These are phyloP conservation scores for Dicaeum eximium DNA, from an alignment of 2,113 vertebrate species.

Conservation along the genomic window DNA sequence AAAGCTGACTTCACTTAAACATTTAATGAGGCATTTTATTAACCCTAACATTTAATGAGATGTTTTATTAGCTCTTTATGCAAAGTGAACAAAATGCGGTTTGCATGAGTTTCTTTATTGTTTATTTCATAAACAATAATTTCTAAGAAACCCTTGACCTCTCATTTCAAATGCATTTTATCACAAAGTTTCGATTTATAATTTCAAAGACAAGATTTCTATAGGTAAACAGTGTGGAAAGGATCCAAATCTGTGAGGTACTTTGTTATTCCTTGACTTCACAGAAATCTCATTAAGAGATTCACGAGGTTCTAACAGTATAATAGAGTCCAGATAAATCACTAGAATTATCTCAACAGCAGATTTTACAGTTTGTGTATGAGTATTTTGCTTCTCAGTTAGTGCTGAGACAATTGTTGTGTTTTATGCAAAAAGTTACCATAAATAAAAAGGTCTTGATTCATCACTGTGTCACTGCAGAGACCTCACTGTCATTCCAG, in stretches of 20 bases:
- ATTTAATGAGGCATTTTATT: neutral
- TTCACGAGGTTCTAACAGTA: neutral
- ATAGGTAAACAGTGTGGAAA: neutral
- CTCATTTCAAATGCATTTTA: neutral
- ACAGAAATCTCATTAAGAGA: neutral
- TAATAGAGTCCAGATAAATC: neutral
- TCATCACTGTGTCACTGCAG: neutral
- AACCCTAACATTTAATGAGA: neutral
- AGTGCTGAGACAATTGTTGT: neutral
- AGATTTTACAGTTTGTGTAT: neutral
- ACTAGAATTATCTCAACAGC: neutral
- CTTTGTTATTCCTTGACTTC: neutral
- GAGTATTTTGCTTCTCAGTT: neutral
- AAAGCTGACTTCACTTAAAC: neutral
- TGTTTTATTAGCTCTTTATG: neutral
- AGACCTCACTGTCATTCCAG: neutral
- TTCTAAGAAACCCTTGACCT: constrained; percentile 11
- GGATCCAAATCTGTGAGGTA: neutral
- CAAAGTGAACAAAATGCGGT: neutral
- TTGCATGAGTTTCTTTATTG: neutral
- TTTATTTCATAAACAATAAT: neutral
- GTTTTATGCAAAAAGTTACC: neutral
- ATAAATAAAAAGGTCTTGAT: neutral
- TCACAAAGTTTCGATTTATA: neutral
- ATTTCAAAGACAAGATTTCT: neutral